Base-by-base conservation (phyloP, 2,888 invertebrate species). In the Calliphora vomitoria region DNA sequence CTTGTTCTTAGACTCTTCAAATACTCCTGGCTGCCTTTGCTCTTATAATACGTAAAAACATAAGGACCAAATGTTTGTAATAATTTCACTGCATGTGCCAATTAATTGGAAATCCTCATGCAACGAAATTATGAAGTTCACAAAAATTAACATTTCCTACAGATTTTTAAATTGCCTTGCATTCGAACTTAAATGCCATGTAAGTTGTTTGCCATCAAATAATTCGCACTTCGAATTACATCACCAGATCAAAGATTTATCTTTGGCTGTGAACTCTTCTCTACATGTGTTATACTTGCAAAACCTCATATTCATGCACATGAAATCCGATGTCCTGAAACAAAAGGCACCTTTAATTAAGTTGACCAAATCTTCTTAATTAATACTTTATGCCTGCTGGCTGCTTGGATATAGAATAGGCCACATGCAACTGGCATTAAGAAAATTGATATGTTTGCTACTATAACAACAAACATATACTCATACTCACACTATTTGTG, bases 391-490 rank as follows among this genome's bases (percentile, higher is more conserved):
- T 68, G 64, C 38, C 68, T 41, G 38, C 15, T 60, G 66, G 68
- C 58, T 47, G 35, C n/a, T 38, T 55, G 55, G 38, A 20, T 44
- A 58, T 66, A 2, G 13, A 47, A 58, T 47, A 41, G 8, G 41
- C 38, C 79, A 85, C 74, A 66, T 80, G 79, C 31, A 66, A 66
- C 18, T 79, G 79, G 72, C 72, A 74, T 84, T 66, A 72, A 79
- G 66, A 53, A 84, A 79, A 79, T 80, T 60, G 41, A 74, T 74
- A 79, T 79, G n/a, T 79, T 84, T 72, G 72, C 47, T 31, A 10
- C 55, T 44, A 55, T 62, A 69, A 82, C 6, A 69, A 69, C 68
- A 82, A 55, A 41, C 15, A 41, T 8, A 41, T 38, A 69, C 31
- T 8, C 4, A 38, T 4, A n/a, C 50, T 18, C 71, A 53, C 53